Conservation (phyloP, 2,797 vertebrate species). For the Alosa sapidissima region DNA sequence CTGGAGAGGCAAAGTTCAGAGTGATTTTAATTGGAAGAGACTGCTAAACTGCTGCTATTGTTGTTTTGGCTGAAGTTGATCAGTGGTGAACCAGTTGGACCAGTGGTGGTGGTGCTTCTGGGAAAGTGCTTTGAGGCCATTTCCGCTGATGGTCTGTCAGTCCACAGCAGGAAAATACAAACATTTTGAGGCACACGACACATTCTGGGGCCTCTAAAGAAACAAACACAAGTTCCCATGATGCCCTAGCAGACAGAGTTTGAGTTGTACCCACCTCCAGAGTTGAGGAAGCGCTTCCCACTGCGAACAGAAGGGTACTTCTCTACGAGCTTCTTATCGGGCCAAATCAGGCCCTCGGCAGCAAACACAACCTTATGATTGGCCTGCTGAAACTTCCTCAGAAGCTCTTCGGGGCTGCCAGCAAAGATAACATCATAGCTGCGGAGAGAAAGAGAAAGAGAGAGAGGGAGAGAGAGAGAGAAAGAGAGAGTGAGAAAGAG, state of each 20-base stretch:
- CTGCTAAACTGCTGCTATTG: too few species aligned
- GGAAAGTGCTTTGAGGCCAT: not conserved
- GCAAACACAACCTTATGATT: constrained; percentile 93
- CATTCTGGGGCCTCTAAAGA: not conserved
- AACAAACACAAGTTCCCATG: not conserved
- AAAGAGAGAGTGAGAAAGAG: not conserved
- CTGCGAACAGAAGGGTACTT: constrained; percentile 89
- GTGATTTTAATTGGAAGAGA: too few species aligned
- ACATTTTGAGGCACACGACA: not conserved
- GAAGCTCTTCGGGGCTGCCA: constrained; percentile 87
- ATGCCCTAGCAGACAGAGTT: constrained; percentile 11
- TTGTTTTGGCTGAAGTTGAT: too few species aligned
- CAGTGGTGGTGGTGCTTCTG: not conserved
- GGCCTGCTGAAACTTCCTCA: constrained; percentile 88
- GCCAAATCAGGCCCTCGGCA: constrained; percentile 92
- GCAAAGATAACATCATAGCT: constrained; percentile 97
- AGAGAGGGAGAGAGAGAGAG: constrained; percentile 19
- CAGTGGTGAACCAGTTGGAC: too few species aligned
- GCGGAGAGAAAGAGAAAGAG: constrained; percentile 40
- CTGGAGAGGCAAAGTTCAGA: too few species aligned
- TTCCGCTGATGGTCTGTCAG: not conserved
- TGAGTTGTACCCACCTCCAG: constrained; percentile 83
- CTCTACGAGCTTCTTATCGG: constrained; percentile 87
- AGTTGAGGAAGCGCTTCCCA: constrained; percentile 94
- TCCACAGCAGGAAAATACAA: not conserved